phyloP scores from a whole-genome alignment of 1,140 invertebrate genomes.

The Calephelis virginiensis region DNA sequence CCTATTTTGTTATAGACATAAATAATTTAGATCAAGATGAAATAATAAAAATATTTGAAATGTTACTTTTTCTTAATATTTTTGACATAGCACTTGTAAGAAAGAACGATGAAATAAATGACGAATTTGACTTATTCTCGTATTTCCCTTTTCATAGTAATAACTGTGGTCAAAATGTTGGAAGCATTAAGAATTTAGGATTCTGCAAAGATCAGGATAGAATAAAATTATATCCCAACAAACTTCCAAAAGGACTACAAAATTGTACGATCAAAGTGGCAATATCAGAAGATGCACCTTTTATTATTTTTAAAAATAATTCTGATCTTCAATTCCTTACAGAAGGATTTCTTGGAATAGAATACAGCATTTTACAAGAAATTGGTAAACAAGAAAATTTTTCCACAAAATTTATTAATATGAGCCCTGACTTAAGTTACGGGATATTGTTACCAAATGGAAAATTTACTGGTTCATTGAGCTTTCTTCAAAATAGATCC shows the following conservation, averaged over 20 bases:
- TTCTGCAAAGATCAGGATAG: conserved; percentile 17
- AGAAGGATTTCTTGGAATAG: background rate
- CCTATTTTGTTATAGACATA: conserved; percentile 26
- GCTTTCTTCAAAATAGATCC: too few relatives aligned
- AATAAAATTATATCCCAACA: conserved; percentile 11
- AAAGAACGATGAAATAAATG: conserved; percentile 10
- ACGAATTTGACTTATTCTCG: conserved; percentile 18
- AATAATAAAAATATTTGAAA: conserved; percentile 25
- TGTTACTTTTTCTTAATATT: conserved; percentile 24
- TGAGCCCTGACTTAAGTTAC: too few relatives aligned
- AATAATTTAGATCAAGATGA: conserved; percentile 23
- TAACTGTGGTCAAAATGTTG: conserved; percentile 23
- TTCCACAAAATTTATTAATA: too few relatives aligned
- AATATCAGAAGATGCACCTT: background rate
- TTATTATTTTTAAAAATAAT: conserved; percentile 3
- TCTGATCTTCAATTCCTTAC: background rate
- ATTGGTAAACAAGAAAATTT: background rate
- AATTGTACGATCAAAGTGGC: conserved; percentile 25
- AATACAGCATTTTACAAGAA: background rate
- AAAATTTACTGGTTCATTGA: too few relatives aligned
- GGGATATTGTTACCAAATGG: too few relatives aligned
- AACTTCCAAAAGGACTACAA: conserved; percentile 17
- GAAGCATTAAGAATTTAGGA: conserved; percentile 19
- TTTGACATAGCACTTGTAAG: conserved; percentile 24
- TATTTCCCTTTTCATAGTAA: conserved; percentile 28